Base-by-base conservation (phyloP, 2,113 vertebrate species). In the Zingel zingel region DNA sequence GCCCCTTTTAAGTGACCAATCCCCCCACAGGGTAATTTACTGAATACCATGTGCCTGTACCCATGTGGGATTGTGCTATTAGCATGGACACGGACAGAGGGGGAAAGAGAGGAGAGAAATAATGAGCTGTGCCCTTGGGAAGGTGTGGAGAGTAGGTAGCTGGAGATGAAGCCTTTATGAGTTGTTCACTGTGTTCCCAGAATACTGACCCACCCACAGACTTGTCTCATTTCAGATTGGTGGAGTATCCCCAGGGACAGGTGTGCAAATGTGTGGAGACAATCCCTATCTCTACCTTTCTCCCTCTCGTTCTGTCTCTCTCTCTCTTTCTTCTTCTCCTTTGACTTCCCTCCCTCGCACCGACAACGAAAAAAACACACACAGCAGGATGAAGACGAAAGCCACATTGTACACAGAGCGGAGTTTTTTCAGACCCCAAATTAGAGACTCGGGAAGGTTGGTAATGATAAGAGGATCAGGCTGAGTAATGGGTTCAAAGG, bases 401-500 rank as follows among this genome's bases (percentile, higher is more conserved):
- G 89, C 23, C 63, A 78, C 82, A 83, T 90, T 90, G 91, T 88
- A 57, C 82, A 70, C 73, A 54, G 62, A 83, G 85, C 87, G 51
- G 73, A 86, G 85, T 91, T 88, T 91, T 91, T 92, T 90, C 91
- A 92, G 78, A 89, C 71, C 88, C 85, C 80, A 89, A 91, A 92
- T 92, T 89, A 89, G 80, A 90, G 89, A 86, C 86, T 93, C 88
- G 1, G 86, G 79, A 89, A 92, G 90, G 92, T 91, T 92, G 89
- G 85, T 91, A 89, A 87, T 77, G 92, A 94, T 94, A 94, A 94
- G 93, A 92, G 93, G 92, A 94, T 94, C 92, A 92, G 91, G 86
- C 84, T 84, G 88, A 88, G 90, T 93, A 93, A 94, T 93, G 90
- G 90, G 90, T 94, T 94, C 90, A 93, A 88, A 89, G 93, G 90